Evolutionary conservation across 2,797 vertebrate species (phyloP), one percentile per base, ranked within the genome.

Genomic region (Cephalopachus bancanus): DNA sequence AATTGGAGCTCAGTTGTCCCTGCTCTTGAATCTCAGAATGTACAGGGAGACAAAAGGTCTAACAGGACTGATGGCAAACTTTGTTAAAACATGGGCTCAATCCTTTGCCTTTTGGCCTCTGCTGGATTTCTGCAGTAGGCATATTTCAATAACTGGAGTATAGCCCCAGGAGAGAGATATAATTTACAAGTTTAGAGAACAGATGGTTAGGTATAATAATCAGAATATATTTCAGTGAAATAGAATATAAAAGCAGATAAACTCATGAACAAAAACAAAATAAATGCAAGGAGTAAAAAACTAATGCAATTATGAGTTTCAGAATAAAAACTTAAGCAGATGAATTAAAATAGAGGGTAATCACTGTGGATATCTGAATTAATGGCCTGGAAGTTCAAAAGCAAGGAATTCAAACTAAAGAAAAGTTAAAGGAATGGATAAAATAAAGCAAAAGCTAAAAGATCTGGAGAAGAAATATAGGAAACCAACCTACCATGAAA

Each of bases 371-470:
- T 30, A 30, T 33, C 60, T 60, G 1, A 81, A 55, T 9, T 30
- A 80, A 1, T 19, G 30, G 44, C 26, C 59, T 71, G 7, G 64
- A 94, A 62, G 17, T 67, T 83, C 28, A 83, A 83, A 76, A 44
- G 4, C 30, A 76, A 75, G 37, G 86, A 78, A 53, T 64, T 64
- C 22, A 49, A 91, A 83, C 28, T 83, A 14, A 72, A 81, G n/a
- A 81, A 57, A 76, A 60, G 28, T 71, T 22, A 80, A 72, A 79
- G 44, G 51, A 53, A 33, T 72, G 9, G 33, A 59, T 84, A 84
- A n/a, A n/a, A 69, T 83, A 76, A 71, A 87, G 8, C 20, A 84
- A 96, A 92, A 79, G 30, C 20, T 89, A 65, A 84, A 53, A 91
- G 28, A 51, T 71, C 44, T 44, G 44, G 30, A 60, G n/a, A 75